Evolutionary conservation across 2,888 invertebrate species (phyloP).

Genomic region (Apotomis capreana): DNA sequence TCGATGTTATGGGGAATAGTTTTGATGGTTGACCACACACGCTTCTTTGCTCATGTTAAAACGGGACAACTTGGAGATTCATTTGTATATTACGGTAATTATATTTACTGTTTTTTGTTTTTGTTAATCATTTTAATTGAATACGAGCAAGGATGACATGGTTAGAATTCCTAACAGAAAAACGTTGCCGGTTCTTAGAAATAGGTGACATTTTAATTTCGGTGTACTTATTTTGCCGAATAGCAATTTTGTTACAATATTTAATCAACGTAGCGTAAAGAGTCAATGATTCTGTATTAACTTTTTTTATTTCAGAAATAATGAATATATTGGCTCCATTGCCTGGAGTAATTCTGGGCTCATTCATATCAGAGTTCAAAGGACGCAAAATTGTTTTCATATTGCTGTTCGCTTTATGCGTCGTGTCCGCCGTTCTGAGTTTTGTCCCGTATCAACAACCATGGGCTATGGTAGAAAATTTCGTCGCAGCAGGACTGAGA

Average conservation of each 20-base stretch:
- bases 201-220: too few relatives aligned
- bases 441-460: slow-evolving; percentile 7
- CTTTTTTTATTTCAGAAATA: slow-evolving; percentile 7
- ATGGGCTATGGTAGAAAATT: neutral
- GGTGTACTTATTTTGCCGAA: too few relatives aligned
- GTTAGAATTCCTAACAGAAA: too few relatives aligned
- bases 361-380: slow-evolving; percentile 4
- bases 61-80: neutral
- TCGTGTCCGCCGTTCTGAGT: slow-evolving; percentile 1
- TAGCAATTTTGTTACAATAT: too few relatives aligned
- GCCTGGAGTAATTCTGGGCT: slow-evolving; percentile 6
- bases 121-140: neutral
- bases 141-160: too few relatives aligned
- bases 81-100: slow-evolving; percentile 8
- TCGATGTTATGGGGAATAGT: neutral
- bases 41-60: neutral
- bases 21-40: neutral
- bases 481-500: neutral
- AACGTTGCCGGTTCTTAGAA: too few relatives aligned
- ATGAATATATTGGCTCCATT: neutral
- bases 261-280: too few relatives aligned
- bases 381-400: slow-evolving; percentile 24
- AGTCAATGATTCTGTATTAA: too few relatives aligned
- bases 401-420: slow-evolving; percentile 2
- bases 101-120: neutral